Evolutionary conservation across 2,797 vertebrate species (phyloP).

Genomic region (Poecilia velifera): DNA sequence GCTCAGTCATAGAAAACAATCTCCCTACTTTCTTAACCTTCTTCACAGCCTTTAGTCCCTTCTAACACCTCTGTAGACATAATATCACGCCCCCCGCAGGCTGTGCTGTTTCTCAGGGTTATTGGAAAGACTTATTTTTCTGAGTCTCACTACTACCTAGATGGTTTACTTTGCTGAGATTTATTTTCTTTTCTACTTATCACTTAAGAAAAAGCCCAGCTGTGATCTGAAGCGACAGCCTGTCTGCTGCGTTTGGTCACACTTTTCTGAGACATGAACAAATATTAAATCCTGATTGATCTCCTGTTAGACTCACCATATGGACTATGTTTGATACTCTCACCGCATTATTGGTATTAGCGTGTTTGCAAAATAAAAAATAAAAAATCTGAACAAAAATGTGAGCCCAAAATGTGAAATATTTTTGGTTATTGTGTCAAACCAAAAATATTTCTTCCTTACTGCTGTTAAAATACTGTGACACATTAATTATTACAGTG

Average conservation of each 20-base stretch:
- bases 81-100: slow-evolving; percentile 41
- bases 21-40: slow-evolving; percentile 25
- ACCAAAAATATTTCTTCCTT: background rate
- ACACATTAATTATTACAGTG: background rate
- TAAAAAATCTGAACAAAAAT: background rate
- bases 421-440: background rate
- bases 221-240: background rate
- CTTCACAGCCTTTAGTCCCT: slow-evolving; percentile 50
- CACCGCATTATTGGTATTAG: background rate
- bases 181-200: background rate
- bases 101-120: slow-evolving; percentile 32
- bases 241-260: slow-evolving; percentile 1
- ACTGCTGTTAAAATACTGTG: background rate
- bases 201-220: background rate
- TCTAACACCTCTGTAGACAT: slow-evolving; percentile 42
- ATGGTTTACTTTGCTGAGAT: slow-evolving; percentile 1
- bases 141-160: slow-evolving; percentile 7
- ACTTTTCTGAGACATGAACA: background rate
- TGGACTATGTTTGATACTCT: background rate
- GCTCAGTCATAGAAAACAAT: slow-evolving; percentile 28
- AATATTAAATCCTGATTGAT: background rate
- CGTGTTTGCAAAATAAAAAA: background rate
- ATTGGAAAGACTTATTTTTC: slow-evolving; percentile 12
- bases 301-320: background rate
- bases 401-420: too few relatives aligned